Conservation (phyloP, 2,113 vertebrate genomes). For the Pica pica region DNA sequence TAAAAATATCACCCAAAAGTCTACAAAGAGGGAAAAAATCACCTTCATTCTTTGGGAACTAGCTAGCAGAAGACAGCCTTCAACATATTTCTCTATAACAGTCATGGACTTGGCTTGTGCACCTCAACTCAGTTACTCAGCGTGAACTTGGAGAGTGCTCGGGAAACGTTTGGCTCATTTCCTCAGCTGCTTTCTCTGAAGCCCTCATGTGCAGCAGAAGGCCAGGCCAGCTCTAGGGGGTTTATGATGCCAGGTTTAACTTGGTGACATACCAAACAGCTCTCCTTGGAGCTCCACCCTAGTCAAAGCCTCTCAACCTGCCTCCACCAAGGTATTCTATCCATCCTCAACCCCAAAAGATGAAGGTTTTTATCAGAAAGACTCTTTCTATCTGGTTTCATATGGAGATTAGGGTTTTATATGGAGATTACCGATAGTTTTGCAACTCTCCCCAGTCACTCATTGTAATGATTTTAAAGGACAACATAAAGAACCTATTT, state of each 20-base stretch:
- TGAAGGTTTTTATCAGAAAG: neutral
- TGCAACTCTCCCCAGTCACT: neutral
- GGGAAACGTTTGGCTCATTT: neutral
- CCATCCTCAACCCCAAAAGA: neutral
- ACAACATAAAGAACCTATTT: neutral
- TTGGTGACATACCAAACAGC: neutral
- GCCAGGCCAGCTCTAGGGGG: neutral
- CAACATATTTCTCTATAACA: constrained; percentile 38
- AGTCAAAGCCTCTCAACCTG: neutral
- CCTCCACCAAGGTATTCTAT: neutral
- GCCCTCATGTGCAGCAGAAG: neutral
- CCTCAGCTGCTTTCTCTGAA: constrained; percentile 27
- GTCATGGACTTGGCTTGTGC: constrained; percentile 46
- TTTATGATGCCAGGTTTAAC: neutral
- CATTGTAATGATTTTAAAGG: neutral
- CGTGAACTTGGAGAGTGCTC: constrained; percentile 1
- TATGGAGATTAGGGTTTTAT: neutral
- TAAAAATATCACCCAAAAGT: neutral
- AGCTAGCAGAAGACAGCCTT: constrained; percentile 19
- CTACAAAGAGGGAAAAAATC: neutral
- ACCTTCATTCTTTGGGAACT: neutral
- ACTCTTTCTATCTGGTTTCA: neutral
- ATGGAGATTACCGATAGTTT: neutral
- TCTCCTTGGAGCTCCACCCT: neutral
- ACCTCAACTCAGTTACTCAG: constrained; percentile 42